Percentiles rank a stretch among this genome's conserved stretches.
These are phyloP conservation scores for Spheniscus humboldti DNA, from an alignment of 2,797 vertebrate genomes.

Conservation along the genomic window DNA sequence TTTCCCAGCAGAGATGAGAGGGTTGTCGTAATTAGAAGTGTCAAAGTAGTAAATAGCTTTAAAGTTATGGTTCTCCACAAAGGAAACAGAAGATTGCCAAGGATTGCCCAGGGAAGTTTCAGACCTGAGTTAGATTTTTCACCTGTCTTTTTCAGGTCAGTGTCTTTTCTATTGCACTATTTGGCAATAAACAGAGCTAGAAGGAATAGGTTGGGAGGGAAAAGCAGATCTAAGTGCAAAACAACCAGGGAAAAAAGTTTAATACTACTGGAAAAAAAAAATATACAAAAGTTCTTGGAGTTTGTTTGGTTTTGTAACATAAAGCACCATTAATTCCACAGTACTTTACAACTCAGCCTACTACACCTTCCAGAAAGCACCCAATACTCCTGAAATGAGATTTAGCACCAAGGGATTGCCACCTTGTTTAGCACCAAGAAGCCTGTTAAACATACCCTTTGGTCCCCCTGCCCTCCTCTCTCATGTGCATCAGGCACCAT, in stretches of 20 bases:
- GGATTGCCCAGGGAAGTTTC: neutral
- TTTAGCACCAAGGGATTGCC: slow-evolving; percentile 58
- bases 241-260: slow-evolving; percentile 57
- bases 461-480: neutral
- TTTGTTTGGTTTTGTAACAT: slow-evolving; percentile 36
- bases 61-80: neutral
- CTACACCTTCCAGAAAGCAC: slow-evolving; percentile 27
- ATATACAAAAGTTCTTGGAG: slow-evolving; percentile 35
- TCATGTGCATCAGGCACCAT: neutral
- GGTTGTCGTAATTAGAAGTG: neutral
- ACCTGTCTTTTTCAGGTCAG: neutral
- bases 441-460: neutral
- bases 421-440: slow-evolving; percentile 64
- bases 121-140: neutral
- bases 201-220: neutral
- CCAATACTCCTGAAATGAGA: slow-evolving; percentile 37
- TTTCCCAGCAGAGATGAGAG: neutral
- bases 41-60: neutral
- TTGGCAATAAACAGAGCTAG: neutral
- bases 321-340: slow-evolving; percentile 68
- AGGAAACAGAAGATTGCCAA: neutral
- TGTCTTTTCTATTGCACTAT: neutral
- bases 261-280: slow-evolving; percentile 46
- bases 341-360: slow-evolving; percentile 29
- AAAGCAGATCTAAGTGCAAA: slow-evolving; percentile 54